These are phyloP conservation scores for Eriosoma lanigerum DNA, from an alignment of 1,140 invertebrate genomes.

Conservation along the genomic window DNA sequence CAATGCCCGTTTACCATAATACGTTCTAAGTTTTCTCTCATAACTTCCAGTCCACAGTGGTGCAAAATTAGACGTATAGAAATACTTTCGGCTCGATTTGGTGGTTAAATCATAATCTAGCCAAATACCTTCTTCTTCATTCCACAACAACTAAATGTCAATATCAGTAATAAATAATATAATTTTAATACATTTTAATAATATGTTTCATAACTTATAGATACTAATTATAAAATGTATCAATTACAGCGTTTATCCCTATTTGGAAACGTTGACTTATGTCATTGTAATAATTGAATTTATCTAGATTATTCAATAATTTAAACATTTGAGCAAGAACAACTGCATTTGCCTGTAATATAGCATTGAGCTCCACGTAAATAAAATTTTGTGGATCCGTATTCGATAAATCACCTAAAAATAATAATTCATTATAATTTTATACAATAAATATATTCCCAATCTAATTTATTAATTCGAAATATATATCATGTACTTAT, in stretches of 20 bases:
- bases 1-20: constrained; percentile 43
- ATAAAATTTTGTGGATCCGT: constrained; percentile 70
- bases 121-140: constrained; percentile 71
- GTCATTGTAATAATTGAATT: constrained; percentile 60
- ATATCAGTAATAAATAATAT: neutral
- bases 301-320: constrained; percentile 60
- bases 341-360: constrained; percentile 70
- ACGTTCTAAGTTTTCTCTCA: constrained; percentile 52
- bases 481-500: no score
- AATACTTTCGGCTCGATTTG: constrained; percentile 61
- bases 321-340: constrained; percentile 63
- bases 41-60: constrained; percentile 71
- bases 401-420: constrained; percentile 61
- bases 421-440: neutral
- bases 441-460: constrained; percentile 55
- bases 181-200: neutral
- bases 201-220: neutral
- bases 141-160: constrained; percentile 67
- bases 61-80: constrained; percentile 73
- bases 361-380: constrained; percentile 83
- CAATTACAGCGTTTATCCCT: constrained; percentile 58
- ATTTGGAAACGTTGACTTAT: constrained; percentile 59
- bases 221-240: constrained; percentile 60
- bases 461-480: no score
- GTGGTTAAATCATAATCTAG: constrained; percentile 68